phyloP scores from a whole-genome alignment of 2,113 vertebrate genomes.

The Apistogramma diplotaenia region DNA sequence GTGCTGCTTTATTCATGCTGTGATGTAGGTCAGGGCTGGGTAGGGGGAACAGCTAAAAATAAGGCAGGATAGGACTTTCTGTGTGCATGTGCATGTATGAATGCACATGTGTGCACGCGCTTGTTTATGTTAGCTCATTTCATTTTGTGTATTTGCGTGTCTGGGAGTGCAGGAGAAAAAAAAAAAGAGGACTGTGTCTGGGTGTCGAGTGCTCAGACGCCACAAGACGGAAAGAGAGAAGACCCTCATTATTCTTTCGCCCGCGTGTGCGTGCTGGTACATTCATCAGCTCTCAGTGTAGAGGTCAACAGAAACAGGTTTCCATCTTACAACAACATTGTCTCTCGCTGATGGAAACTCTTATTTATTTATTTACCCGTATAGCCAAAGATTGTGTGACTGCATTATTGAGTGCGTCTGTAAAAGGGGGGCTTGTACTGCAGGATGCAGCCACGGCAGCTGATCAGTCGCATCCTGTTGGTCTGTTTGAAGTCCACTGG shows the following conservation, averaged over 20 bases:
- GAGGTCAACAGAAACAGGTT: slow-evolving; percentile 38
- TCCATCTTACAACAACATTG: background rate
- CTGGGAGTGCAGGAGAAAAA: background rate
- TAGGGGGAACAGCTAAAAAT: slow-evolving; percentile 65
- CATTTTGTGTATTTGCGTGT: background rate
- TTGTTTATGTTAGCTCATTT: background rate
- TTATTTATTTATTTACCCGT: background rate
- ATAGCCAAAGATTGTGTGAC: background rate
- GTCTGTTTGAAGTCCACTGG: background rate
- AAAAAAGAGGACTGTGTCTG: background rate
- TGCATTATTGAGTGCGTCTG: background rate
- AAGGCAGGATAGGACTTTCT: slow-evolving; percentile 39
- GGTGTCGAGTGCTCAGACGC: slow-evolving; percentile 6
- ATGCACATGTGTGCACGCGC: background rate
- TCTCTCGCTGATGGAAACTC: background rate
- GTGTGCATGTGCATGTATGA: background rate
- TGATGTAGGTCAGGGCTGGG: slow-evolving; percentile 71
- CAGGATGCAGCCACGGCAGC: background rate
- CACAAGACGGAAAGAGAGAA: slow-evolving; percentile 5
- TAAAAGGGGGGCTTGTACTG: background rate
- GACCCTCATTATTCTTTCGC: background rate
- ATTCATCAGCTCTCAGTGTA: background rate
- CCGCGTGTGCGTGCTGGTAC: background rate
- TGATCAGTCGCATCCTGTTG: background rate
- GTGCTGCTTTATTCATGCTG: slow-evolving; percentile 68